phyloP scores from a whole-genome alignment of 2,797 vertebrate genomes.

The Hydrocynus forskahlii region DNA sequence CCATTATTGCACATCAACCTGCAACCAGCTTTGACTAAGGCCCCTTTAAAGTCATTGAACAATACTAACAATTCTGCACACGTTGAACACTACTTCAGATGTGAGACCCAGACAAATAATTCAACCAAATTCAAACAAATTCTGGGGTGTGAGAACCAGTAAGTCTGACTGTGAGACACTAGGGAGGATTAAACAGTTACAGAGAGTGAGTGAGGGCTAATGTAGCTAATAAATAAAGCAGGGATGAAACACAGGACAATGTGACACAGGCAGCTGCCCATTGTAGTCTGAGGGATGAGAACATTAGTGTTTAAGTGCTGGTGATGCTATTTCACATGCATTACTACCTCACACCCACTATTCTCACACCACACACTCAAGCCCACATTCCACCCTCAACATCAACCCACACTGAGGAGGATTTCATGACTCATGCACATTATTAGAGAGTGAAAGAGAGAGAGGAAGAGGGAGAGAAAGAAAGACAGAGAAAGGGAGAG shows the following conservation, averaged over 20 bases:
- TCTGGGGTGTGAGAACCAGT: neutral
- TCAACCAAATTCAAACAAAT: neutral
- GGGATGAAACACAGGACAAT: neutral
- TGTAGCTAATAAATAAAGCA: neutral
- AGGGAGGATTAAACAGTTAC: no score
- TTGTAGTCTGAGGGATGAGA: neutral
- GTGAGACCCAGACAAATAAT: neutral
- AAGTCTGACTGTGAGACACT: neutral
- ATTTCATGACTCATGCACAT: conserved; percentile 49
- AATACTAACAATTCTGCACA: neutral
- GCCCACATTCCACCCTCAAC: conserved; percentile 37
- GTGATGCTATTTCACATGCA: conserved; percentile 1
- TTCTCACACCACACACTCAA: conserved; percentile 39
- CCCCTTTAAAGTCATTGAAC: neutral
- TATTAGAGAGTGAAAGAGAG: neutral
- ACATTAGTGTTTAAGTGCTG: conserved; percentile 11
- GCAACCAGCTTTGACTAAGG: neutral
- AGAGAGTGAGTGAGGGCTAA: no score
- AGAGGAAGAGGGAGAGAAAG: no score
- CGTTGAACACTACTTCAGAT: neutral
- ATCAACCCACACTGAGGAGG: conserved; percentile 14
- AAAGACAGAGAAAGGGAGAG: neutral
- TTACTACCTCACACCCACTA: neutral
- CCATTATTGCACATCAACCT: neutral
- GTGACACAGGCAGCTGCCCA: neutral